phyloP scores from a whole-genome alignment of 2,113 vertebrate species.

The Ophiodon elongatus region DNA sequence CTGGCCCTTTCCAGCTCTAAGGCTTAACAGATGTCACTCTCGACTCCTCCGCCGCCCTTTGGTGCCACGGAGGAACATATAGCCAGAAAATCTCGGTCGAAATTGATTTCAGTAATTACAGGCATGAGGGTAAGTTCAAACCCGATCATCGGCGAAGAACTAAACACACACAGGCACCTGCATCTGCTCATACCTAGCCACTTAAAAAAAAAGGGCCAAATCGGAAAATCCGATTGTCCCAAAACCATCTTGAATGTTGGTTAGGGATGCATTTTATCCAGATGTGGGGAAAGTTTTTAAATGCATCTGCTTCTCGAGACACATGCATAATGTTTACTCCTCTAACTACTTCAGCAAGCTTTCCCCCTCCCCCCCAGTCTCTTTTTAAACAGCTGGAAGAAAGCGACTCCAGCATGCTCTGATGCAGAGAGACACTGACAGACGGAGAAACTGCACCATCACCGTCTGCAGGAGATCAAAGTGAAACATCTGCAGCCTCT shows the following conservation, averaged over 20 bases:
- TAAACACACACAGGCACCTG: background rate
- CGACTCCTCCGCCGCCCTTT: slow-evolving; percentile 39
- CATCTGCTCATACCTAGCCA: background rate
- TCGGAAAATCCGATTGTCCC: background rate
- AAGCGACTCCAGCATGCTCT: background rate
- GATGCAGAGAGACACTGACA: background rate
- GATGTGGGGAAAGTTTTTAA: background rate
- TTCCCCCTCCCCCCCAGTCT: too few species aligned
- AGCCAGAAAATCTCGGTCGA: slow-evolving; percentile 10
- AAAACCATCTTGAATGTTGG: background rate
- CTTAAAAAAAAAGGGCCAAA: background rate
- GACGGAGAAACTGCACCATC: slow-evolving; percentile 3
- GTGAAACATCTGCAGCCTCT: slow-evolving; percentile 11
- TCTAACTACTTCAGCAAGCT: background rate
- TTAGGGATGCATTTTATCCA: background rate
- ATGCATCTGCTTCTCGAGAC: background rate
- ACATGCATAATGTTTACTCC: background rate
- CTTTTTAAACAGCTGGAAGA: background rate
- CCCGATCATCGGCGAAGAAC: background rate
- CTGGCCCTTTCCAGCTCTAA: slow-evolving; percentile 75
- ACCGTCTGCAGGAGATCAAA: slow-evolving; percentile 20
- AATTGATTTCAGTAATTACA: slow-evolving; percentile 30
- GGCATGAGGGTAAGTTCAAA: background rate
- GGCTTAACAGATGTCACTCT: slow-evolving; percentile 82
- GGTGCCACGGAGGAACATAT: slow-evolving; percentile 10